Evolutionary conservation across 2,797 vertebrate genomes (phyloP), one percentile per base, ranked within the genome.

Genomic region (Tarsius wallacei): DNA sequence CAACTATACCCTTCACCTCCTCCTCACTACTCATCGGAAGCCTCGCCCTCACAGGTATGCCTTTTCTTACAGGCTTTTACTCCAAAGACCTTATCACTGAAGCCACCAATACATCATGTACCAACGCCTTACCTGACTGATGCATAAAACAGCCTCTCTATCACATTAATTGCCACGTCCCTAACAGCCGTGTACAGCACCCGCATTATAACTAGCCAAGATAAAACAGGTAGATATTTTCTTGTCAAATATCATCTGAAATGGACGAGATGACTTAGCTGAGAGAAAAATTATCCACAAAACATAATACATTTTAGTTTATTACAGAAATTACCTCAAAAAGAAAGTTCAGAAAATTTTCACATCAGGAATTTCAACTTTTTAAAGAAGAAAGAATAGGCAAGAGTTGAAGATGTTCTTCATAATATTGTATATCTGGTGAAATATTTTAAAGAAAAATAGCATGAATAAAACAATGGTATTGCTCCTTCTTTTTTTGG

Each of bases 311-410:
- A 21, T 53, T 82, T 97, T 87, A n/a, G 14, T 73, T 96, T 91
- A 95, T 91, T 85, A 94, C 11, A 96, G 78, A 97, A 94, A 71
- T 76, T 2, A 15, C 24, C 47, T 92, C 59, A 97, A 90, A 90
- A 0, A 47, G 78, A 82, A 96, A 68, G 22, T 85, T 81, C 24
- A 86, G 66, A 87, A 92, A 82, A 88, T 78, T 84, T 57, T 92
- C 47, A 77, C 33, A 87, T 5, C 17, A 86, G 55, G 12, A 77
- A 33, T 22, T 12, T 73, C 14, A 71, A 76, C 16, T 87, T 89
- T 78, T 95, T 97, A 78, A 94, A 96, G 92, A 94, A 87, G 87
- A 94, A 93, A 74, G 42, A 68, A 22, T 21, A 61, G 33, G 16
- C 15, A 95, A 55, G n/a, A 77, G 11, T 86, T 96, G 53, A 51